A percentile compares a stretch with the other conserved stretches of the same genome.
phyloP scores from a whole-genome alignment of 2,113 vertebrate genomes.

The Hippocampus zosterae region DNA sequence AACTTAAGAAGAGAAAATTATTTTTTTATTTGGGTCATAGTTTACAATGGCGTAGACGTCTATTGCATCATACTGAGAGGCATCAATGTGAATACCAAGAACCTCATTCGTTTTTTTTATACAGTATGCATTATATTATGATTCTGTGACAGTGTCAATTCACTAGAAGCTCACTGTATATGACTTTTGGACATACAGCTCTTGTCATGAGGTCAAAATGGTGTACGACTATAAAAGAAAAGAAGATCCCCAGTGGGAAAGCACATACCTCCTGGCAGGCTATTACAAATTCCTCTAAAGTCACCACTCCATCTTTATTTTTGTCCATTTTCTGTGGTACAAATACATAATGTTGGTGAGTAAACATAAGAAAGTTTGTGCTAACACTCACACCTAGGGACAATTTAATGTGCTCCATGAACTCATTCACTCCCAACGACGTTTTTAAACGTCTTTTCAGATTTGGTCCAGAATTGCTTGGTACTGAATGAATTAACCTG shows the following conservation, averaged over 20 bases:
- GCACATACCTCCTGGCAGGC: slow-evolving; percentile 92
- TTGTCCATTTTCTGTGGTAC: slow-evolving; percentile 95
- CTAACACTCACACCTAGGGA: too few relatives aligned
- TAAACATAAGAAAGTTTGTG: neutral
- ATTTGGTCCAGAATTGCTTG: too few relatives aligned
- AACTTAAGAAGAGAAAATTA: neutral
- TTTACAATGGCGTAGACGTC: neutral
- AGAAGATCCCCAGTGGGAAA: neutral
- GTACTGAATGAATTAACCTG: too few relatives aligned
- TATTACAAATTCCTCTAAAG: slow-evolving; percentile 92
- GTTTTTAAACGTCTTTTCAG: too few relatives aligned
- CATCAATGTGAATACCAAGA: too few relatives aligned
- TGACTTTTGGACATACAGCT: neutral
- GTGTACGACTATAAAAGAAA: neutral
- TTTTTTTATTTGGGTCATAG: neutral
- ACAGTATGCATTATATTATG: too few relatives aligned
- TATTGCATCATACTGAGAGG: neutral
- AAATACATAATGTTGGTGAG: neutral
- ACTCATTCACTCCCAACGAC: too few relatives aligned
- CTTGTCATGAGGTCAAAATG: neutral
- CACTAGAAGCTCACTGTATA: neutral
- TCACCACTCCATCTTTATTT: slow-evolving; percentile 98
- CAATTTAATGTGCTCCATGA: too few relatives aligned
- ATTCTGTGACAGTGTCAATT: neutral
- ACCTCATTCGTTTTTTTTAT: too few relatives aligned